Percentiles rank a stretch among this genome's conserved stretches.
Conservation (phyloP, 64 coral and sea anemone genomes). For the Astreopora myriophthalma region DNA sequence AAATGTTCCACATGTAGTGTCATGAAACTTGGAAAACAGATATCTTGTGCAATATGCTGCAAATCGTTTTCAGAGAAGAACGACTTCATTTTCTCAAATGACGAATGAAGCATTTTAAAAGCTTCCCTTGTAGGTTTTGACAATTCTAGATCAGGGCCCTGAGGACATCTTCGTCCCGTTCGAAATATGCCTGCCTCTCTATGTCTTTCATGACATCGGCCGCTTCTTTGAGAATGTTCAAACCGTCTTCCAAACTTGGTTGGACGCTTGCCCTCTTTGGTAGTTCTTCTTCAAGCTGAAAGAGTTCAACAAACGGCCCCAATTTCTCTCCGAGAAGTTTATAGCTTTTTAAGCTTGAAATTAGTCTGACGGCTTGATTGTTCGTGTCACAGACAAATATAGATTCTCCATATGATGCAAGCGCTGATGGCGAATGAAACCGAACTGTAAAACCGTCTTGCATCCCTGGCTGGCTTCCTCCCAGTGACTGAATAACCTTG, state of each 20-base stretch:
- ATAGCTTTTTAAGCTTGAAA: constrained; percentile 47
- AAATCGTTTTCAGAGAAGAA: constrained; percentile 24
- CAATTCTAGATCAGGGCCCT: constrained; percentile 27
- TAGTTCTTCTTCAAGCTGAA: constrained; percentile 31
- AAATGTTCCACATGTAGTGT: constrained; percentile 57
- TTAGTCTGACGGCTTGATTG: constrained; percentile 24
- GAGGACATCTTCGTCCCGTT: not conserved
- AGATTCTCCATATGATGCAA: constrained; percentile 22
- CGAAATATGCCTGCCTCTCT: not conserved
- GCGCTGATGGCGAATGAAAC: constrained; percentile 29
- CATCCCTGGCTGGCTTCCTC: constrained; percentile 16
- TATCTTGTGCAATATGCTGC: constrained; percentile 7
- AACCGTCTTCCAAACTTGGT: constrained; percentile 11
- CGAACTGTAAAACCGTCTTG: constrained; percentile 22
- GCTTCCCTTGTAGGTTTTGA: constrained; percentile 49
- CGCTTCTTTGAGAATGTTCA: constrained; percentile 10
- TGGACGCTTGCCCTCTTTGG: not conserved
- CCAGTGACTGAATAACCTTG: not conserved
- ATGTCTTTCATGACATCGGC: constrained; percentile 24
- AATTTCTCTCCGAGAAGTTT: constrained; percentile 21
- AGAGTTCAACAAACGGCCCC: constrained; percentile 27
- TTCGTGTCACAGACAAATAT: constrained; percentile 42
- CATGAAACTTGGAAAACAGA: constrained; percentile 45
- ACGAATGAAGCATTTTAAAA: constrained; percentile 42
- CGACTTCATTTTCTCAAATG: constrained; percentile 13